phyloP scores from a whole-genome alignment of 1,140 invertebrate genomes.

The Drosophila navojoa region DNA sequence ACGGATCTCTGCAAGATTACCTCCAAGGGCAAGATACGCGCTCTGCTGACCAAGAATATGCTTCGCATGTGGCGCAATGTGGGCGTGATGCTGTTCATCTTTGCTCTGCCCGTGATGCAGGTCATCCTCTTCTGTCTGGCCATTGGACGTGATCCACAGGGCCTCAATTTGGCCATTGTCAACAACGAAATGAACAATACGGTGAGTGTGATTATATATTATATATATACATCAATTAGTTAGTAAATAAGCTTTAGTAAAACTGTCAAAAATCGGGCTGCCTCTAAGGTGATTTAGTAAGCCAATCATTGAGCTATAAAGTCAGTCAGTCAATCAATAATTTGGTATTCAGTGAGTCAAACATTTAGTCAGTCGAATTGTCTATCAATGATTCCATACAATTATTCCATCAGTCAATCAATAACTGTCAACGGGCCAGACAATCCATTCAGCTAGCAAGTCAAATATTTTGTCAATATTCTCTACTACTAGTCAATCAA shows the following conservation, averaged over 20 bases:
- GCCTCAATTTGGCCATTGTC: slow-evolving; percentile 93
- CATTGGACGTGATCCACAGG: slow-evolving; percentile 95
- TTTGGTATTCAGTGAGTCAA: not conserved
- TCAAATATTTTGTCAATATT: too few species aligned
- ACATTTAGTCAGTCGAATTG: too few species aligned
- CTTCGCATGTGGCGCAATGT: slow-evolving; percentile 96
- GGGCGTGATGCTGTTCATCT: slow-evolving; percentile 95
- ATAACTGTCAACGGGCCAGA: not conserved
- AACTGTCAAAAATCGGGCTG: too few species aligned
- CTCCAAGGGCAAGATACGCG: slow-evolving; percentile 89
- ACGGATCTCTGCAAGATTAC: slow-evolving; percentile 84
- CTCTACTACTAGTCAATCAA: too few species aligned
- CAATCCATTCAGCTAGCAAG: too few species aligned
- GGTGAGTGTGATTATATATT: slow-evolving; percentile 70
- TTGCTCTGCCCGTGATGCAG: slow-evolving; percentile 95
- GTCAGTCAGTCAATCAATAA: not conserved
- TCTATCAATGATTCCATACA: too few species aligned
- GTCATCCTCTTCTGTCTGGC: slow-evolving; percentile 97
- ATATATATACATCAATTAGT: too few species aligned
- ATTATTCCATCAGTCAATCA: too few species aligned
- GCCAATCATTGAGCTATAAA: too few species aligned
- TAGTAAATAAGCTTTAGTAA: too few species aligned
- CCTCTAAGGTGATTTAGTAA: too few species aligned
- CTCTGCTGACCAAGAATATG: slow-evolving; percentile 96
- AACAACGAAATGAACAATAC: slow-evolving; percentile 90